Conservation (phyloP, 2,797 vertebrate species). For the Gobio occitaniae region DNA sequence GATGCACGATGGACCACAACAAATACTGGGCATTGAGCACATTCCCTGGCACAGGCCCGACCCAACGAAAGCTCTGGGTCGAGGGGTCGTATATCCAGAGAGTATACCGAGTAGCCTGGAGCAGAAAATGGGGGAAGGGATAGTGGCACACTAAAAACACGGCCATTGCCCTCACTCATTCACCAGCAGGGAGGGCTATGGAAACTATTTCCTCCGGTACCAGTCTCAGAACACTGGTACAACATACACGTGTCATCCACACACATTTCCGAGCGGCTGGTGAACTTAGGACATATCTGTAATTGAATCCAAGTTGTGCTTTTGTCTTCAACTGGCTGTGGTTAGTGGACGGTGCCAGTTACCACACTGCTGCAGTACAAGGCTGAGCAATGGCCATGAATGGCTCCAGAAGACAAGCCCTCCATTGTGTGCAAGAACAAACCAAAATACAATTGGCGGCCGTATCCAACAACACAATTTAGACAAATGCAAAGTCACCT, state of each 20-base stretch:
- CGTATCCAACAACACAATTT: slow-evolving; percentile 41
- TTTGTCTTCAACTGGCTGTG: slow-evolving; percentile 49
- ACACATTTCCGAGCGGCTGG: slow-evolving; percentile 39
- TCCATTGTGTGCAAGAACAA: slow-evolving; percentile 51
- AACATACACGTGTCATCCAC: slow-evolving; percentile 30
- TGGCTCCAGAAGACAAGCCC: slow-evolving; percentile 44
- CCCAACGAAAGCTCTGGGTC: slow-evolving; percentile 16
- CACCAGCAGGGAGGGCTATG: slow-evolving; percentile 34
- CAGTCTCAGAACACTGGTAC: slow-evolving; percentile 32
- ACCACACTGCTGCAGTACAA: slow-evolving; percentile 37
- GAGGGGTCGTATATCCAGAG: slow-evolving; percentile 21
- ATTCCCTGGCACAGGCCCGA: slow-evolving; percentile 14
- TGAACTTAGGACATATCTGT: slow-evolving; percentile 47
- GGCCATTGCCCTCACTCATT: slow-evolving; percentile 15
- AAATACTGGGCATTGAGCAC: slow-evolving; percentile 13
- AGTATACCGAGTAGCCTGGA: slow-evolving; percentile 28
- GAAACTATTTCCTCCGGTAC: slow-evolving; percentile 45
- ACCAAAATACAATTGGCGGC: slow-evolving; percentile 30
- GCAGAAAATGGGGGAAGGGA: slow-evolving; percentile 46
- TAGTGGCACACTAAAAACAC: slow-evolving; percentile 38
- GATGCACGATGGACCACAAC: not conserved
- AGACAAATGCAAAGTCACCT: slow-evolving; percentile 50
- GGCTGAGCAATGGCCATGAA: slow-evolving; percentile 34
- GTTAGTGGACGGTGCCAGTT: slow-evolving; percentile 52
- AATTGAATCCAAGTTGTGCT: slow-evolving; percentile 46